phyloP scores from a whole-genome alignment of 2,113 vertebrate species.

The Murina feae region DNA sequence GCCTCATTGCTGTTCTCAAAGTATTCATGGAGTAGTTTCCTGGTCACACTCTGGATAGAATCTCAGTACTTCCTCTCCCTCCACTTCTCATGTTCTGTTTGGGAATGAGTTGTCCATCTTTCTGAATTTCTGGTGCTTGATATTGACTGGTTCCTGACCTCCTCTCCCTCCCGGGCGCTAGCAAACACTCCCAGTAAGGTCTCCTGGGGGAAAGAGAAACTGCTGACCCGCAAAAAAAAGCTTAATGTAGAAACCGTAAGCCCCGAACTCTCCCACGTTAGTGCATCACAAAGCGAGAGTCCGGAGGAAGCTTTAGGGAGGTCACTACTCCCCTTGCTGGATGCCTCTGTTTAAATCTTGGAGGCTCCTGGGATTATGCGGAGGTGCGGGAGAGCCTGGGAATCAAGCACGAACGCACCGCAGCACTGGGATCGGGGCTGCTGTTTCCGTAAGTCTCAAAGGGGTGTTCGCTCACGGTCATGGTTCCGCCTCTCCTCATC shows the following conservation, averaged over 20 bases:
- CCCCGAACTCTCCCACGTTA: background rate
- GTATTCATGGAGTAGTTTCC: background rate
- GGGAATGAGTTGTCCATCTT: background rate
- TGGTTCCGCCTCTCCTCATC: background rate
- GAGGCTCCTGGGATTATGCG: background rate
- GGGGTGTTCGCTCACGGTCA: background rate
- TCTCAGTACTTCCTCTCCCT: background rate
- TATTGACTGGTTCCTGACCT: background rate
- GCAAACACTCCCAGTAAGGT: background rate
- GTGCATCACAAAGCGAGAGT: background rate
- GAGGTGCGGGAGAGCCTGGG: background rate
- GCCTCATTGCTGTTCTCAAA: background rate
- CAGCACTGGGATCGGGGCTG: background rate
- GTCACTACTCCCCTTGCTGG: background rate
- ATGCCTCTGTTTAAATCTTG: background rate
- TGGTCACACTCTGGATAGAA: background rate
- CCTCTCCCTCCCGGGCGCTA: background rate
- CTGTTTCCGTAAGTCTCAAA: constrained; percentile 32
- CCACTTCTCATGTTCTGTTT: background rate
- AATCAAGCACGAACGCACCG: background rate
- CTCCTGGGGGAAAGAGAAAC: background rate
- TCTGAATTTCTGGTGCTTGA: constrained; percentile 5
- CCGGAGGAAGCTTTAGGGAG: background rate
- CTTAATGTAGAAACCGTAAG: background rate
- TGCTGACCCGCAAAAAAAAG: background rate